Conservation (phyloP, 2,888 invertebrate species). For the Arctia plantaginis region DNA sequence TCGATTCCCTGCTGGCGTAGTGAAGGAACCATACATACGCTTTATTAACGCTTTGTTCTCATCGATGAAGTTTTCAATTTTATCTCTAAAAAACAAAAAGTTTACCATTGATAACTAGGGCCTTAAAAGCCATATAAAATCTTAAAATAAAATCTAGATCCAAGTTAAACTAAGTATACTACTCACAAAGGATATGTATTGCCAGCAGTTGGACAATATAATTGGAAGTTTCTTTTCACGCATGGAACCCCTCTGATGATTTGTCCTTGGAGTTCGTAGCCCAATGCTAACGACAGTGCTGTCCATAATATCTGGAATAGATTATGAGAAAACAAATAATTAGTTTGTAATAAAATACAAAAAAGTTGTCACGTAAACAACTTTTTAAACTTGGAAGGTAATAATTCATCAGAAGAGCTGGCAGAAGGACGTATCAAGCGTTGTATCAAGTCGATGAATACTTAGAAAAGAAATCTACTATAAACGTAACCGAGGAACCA, state of each 20-base stretch:
- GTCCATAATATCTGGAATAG: constrained; percentile 94
- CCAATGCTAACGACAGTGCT: constrained; percentile 94
- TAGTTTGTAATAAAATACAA: not conserved
- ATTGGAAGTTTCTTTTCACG: constrained; percentile 94
- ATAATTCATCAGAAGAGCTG: not conserved
- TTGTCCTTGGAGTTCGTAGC: constrained; percentile 94
- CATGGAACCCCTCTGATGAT: constrained; percentile 96
- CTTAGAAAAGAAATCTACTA: not conserved
- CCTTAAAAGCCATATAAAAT: not conserved
- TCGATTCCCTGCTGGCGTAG: constrained; percentile 80
- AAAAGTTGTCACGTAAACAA: too few relatives aligned
- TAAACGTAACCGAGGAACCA: not conserved
- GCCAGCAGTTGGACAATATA: constrained; percentile 96
- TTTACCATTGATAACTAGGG: not conserved
- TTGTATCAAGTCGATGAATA: not conserved
- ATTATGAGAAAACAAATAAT: constrained; percentile 7
- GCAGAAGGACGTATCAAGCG: not conserved
- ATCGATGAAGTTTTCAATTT: constrained; percentile 96
- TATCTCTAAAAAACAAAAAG: constrained; percentile 88
- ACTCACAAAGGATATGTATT: constrained; percentile 95
- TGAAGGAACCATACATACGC: constrained; percentile 97
- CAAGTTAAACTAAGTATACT: constrained; percentile 57
- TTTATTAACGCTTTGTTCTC: constrained; percentile 97
- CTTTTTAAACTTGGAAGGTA: not conserved
- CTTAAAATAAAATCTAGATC: too few relatives aligned